These are phyloP conservation scores for Darevskia nairensis DNA, from an alignment of 2,797 vertebrate species.

Conservation along the genomic window DNA sequence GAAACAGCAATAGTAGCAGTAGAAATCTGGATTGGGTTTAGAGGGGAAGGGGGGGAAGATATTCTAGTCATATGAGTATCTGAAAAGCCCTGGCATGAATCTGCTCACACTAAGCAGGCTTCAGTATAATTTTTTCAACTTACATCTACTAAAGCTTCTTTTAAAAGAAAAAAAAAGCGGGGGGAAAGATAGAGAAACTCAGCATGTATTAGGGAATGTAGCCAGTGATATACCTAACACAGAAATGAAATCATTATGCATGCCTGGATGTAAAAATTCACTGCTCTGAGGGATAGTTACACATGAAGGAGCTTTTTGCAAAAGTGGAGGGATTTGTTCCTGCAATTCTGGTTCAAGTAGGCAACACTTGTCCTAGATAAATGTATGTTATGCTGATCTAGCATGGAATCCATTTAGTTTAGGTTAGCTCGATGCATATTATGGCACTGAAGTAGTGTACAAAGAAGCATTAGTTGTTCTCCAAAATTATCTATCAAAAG, in stretches of 20 bases:
- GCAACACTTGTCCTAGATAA: background rate
- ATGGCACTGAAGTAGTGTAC: background rate
- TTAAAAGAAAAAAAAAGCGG: no score
- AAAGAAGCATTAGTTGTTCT: background rate
- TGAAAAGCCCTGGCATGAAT: background rate
- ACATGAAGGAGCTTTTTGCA: background rate
- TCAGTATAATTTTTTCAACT: background rate
- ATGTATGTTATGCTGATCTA: background rate
- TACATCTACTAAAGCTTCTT: background rate
- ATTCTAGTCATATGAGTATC: background rate
- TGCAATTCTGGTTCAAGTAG: background rate
- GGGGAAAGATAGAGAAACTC: background rate
- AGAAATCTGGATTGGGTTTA: background rate
- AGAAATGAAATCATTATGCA: background rate
- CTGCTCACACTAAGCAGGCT: background rate
- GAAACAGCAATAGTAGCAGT: background rate
- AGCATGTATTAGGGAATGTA: background rate
- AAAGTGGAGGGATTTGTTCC: background rate
- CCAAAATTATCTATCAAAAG: slow-evolving; percentile 1
- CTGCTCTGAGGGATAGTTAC: background rate
- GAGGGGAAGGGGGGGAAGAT: background rate
- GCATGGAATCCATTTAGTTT: background rate
- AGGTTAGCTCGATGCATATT: background rate
- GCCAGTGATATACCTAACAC: background rate
- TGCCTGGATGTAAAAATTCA: background rate